phyloP scores from a whole-genome alignment of 2,113 vertebrate genomes.

The Sylvietta virens region DNA sequence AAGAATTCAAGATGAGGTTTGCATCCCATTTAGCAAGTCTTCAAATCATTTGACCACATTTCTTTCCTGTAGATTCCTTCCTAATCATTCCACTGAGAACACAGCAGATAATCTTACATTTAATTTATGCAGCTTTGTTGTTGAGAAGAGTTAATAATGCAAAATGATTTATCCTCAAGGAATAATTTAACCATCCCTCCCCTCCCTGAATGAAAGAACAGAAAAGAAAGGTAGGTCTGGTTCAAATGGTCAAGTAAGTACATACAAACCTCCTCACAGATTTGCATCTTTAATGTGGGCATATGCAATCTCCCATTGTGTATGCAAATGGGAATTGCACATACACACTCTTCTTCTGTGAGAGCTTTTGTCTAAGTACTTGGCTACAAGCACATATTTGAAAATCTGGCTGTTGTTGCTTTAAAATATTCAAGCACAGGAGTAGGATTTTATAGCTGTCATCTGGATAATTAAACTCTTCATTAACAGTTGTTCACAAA shows the following conservation, averaged over 20 bases:
- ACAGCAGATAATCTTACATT: constrained; percentile 18
- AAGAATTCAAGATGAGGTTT: constrained; percentile 16
- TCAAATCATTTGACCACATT: constrained; percentile 33
- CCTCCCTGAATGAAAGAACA: neutral
- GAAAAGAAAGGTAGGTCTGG: neutral
- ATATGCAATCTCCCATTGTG: neutral
- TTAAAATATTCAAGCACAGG: constrained; percentile 24
- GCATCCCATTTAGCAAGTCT: constrained; percentile 28
- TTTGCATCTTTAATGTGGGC: neutral
- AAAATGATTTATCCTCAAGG: constrained; percentile 13
- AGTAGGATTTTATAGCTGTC: constrained; percentile 41
- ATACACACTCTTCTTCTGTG: neutral
- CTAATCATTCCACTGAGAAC: constrained; percentile 38
- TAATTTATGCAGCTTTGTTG: constrained; percentile 53
- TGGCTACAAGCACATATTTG: neutral
- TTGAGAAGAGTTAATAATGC: constrained; percentile 29
- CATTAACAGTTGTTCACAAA: constrained; percentile 36
- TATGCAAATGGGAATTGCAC: neutral
- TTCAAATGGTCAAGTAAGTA: neutral
- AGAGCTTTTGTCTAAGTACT: neutral
- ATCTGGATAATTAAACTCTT: constrained; percentile 52
- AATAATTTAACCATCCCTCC: constrained; percentile 10
- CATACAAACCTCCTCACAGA: neutral
- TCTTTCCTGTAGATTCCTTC: constrained; percentile 14
- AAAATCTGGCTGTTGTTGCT: neutral